Evolutionary conservation across 1,140 invertebrate species (phyloP).

Genomic region (Caenorhabditis inopinata): DNA sequence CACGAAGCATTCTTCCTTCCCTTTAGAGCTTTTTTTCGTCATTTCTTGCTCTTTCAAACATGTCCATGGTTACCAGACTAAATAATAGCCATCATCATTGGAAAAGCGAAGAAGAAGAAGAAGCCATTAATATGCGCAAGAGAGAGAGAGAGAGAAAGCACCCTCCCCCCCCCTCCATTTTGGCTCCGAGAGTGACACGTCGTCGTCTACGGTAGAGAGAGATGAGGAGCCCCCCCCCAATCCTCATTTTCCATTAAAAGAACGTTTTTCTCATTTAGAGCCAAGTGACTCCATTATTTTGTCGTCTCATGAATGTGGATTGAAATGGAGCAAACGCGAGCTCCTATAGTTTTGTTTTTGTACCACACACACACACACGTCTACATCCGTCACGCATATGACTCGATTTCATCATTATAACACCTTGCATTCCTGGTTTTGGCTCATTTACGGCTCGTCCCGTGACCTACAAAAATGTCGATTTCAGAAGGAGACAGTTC

Average conservation of each 20-base stretch:
- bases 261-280: slow-evolving; percentile 7
- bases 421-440: no score
- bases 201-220: background rate
- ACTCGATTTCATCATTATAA: background rate
- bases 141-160: no score
- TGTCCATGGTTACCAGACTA: slow-evolving; percentile 21
- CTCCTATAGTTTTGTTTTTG: no score
- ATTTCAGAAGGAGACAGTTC: no score
- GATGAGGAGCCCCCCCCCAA: background rate
- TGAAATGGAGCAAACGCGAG: no score
- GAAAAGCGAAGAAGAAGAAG: background rate
- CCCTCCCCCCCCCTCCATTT: background rate
- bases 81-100: slow-evolving; percentile 13
- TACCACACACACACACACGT: no score
- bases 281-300: background rate
- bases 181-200: background rate
- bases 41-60: background rate
- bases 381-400: background rate
- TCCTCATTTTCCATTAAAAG: background rate
- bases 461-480: no score
- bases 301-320: background rate
- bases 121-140: background rate
- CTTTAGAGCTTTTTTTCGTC: background rate
- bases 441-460: no score
- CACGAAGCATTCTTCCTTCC: background rate